Conservation (phyloP, 2,113 vertebrate species). For the Paracanthobrama guichenoti region DNA sequence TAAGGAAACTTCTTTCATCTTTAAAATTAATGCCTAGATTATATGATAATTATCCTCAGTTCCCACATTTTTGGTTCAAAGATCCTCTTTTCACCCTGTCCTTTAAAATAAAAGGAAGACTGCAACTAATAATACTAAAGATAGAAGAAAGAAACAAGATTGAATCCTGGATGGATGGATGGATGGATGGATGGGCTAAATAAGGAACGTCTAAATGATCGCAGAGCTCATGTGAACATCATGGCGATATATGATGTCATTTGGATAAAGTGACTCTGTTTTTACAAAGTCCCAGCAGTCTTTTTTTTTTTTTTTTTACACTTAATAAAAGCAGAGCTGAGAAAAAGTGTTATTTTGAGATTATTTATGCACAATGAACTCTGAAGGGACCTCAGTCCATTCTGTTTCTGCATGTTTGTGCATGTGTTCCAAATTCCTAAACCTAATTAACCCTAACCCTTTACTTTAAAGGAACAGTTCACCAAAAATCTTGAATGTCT, state of each 20-base stretch:
- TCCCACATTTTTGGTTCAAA: background rate
- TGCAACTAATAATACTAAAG: background rate
- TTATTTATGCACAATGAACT: slow-evolving; percentile 1
- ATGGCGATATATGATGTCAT: background rate
- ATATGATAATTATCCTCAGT: slow-evolving; percentile 19
- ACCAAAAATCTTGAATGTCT: background rate
- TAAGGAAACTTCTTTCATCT: background rate
- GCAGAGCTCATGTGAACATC: background rate
- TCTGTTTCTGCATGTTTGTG: slow-evolving; percentile 12
- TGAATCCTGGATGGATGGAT: background rate
- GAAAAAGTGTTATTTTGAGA: background rate
- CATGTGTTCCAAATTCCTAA: background rate
- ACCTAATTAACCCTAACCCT: slow-evolving; percentile 5
- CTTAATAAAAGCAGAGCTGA: slow-evolving; percentile 11
- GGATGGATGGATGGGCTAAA: slow-evolving; percentile 1
- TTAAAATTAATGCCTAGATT: slow-evolving; percentile 14
- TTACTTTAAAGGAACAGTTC: background rate
- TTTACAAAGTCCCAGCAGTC: slow-evolving; percentile 2
- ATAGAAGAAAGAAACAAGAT: background rate
- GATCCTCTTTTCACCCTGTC: background rate
- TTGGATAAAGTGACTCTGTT: slow-evolving; percentile 12
- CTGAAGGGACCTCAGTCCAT: background rate
- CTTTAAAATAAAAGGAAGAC: slow-evolving; percentile 13
- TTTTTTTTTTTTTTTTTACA: background rate
- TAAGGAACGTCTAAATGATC: background rate